These are phyloP conservation scores for Aurelia sp. DNA, from an alignment of 30 jellyfish, hydroid and myxozoan species.

Conservation along the genomic window DNA sequence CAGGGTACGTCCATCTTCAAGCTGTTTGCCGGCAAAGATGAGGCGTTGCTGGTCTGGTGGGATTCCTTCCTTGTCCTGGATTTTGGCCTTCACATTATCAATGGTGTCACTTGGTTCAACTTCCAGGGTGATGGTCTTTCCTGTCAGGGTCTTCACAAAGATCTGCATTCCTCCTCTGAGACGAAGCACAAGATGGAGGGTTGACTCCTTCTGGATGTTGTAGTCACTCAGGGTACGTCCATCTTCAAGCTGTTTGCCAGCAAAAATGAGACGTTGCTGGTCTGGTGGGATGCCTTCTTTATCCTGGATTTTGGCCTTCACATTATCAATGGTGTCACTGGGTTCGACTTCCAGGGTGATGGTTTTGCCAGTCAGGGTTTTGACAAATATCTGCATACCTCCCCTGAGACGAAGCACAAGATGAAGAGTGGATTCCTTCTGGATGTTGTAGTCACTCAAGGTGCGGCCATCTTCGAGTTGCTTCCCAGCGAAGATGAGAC, in stretches of 20 bases:
- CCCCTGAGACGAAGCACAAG: constrained; percentile 94
- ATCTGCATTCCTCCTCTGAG: constrained; percentile 95
- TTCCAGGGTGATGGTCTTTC: constrained; percentile 95
- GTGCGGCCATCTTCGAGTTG: constrained; percentile 99
- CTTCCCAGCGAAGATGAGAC: constrained; percentile 95
- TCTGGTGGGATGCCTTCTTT: constrained; percentile 99
- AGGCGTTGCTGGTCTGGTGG: constrained; percentile 99
- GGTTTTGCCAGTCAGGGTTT: constrained; percentile 97
- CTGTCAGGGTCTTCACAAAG: constrained; percentile 95
- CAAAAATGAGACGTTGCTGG: constrained; percentile 80
- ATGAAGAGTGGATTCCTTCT: constrained; percentile 94
- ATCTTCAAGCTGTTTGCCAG: constrained; percentile 89
- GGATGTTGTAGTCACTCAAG: constrained; percentile 95
- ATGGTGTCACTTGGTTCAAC: constrained; percentile 97
- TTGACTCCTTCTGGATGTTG: constrained; percentile 89
- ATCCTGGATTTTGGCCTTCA: constrained; percentile 92
- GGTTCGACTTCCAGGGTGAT: constrained; percentile 97
- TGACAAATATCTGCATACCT: constrained; percentile 97
- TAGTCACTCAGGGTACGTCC: constrained; percentile 95
- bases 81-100: constrained; percentile 94
- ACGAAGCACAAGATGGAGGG: constrained; percentile 89
- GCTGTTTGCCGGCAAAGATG: constrained; percentile 97
- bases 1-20: constrained; percentile 98
- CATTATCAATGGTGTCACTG: constrained; percentile 94
- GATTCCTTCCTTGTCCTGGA: constrained; percentile 98